Evolutionary conservation across 2,113 vertebrate species (phyloP).

Genomic region (Coracopsis vasa): DNA sequence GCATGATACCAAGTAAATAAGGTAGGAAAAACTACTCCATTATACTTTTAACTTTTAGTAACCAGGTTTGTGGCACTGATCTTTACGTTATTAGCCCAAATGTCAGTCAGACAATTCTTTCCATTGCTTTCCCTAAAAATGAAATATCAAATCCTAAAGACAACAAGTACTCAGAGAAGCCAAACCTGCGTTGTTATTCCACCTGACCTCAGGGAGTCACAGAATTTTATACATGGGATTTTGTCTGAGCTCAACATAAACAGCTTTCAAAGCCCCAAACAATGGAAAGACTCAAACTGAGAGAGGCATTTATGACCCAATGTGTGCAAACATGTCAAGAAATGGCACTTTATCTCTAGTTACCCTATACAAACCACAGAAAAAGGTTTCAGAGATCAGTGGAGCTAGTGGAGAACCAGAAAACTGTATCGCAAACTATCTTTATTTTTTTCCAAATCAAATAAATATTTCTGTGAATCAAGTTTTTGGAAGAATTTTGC

Average conservation of each 20-base stretch:
- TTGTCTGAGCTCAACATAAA: not conserved
- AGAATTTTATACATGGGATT: not conserved
- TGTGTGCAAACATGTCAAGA: not conserved
- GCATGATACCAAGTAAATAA: not conserved
- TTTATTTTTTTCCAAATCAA: not conserved
- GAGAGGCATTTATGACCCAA: not conserved
- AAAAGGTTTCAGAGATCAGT: not conserved
- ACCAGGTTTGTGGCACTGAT: not conserved
- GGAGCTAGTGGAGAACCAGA: not conserved
- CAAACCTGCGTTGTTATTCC: not conserved
- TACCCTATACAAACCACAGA: not conserved
- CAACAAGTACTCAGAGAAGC: not conserved
- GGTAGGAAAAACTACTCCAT: not conserved
- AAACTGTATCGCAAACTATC: not conserved
- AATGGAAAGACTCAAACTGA: not conserved
- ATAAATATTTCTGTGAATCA: not conserved
- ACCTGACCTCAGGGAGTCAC: not conserved
- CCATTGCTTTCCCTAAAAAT: not conserved
- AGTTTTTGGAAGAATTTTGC: not conserved
- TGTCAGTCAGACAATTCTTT: not conserved
- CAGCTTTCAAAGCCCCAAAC: not conserved
- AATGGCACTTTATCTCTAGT: not conserved
- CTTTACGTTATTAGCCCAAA: not conserved
- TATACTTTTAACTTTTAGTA: not conserved
- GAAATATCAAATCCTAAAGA: not conserved